Base-by-base conservation (phyloP, 2,888 invertebrate species). In the Melieria omissa region DNA sequence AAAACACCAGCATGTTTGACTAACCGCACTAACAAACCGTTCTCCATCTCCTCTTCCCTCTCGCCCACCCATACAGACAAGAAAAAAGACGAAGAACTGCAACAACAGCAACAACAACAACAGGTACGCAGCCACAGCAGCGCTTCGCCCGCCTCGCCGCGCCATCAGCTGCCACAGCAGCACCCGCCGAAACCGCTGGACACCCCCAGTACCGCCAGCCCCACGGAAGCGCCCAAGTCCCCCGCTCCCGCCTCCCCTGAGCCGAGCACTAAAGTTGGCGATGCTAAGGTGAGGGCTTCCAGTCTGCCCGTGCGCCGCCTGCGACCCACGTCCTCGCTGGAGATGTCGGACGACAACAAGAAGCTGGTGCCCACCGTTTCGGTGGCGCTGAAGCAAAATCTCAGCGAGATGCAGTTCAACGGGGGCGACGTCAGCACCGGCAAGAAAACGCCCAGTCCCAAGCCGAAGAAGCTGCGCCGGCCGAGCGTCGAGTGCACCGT, bases 341-440 rank as follows among this genome's bases (percentile, higher is more conserved):
- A 61, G 14, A 47, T 61, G 8, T 47, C 54, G 42, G 52, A 73
- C 45, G 73, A 75, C 5, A 73, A 71, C 12, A 77, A 74, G 52
- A 82, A 80, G 74, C 73, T 79, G 46, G 70, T 81, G 62, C 81
- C 85, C 65, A 83, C 85, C 29, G 80, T 84, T 8, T 80, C 82
- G 42, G 78, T 86, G 6, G 82, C 84, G 44, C 82, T 86, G 78
- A 85, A 84, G 74, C 86, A 86, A 77, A 85, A 83, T 75, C 82
- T 86, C 46, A 84, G 80, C 76, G 86, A 86, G 73, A 67, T 84
- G 72, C 84, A 84, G 57, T 85, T 81, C 65, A 83, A 80, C 61
- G 82, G 84, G 58, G 81, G 76, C 14, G 60, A 76, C 41, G 52
- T 64, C 41, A 77, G 78, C 78, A 70, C 73, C 73, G 67, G 81